Conservation (phyloP, 1,140 invertebrate species). For the Oreohelix idahoensis region DNA sequence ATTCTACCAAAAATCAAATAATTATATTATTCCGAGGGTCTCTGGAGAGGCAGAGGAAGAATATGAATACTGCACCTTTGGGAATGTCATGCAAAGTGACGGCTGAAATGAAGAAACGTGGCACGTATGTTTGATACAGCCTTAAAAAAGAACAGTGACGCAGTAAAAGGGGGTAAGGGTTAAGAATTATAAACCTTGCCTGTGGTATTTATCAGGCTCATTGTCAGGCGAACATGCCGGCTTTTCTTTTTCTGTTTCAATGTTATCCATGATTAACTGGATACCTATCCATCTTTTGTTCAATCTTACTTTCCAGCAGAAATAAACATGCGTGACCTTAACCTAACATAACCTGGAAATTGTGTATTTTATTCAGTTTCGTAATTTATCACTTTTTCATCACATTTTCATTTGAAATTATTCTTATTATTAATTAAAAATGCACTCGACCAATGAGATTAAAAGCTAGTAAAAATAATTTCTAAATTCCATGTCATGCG, state of each 20-base stretch:
- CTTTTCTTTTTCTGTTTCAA: not conserved
- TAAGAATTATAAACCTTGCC: no score
- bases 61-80: no score
- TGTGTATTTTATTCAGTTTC: not conserved
- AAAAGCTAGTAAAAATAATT: not conserved
- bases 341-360: not conserved
- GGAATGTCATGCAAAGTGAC: no score
- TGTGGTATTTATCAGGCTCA: constrained; percentile 12
- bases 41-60: no score
- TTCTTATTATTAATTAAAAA: no score
- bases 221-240: not conserved
- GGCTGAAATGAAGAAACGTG: no score
- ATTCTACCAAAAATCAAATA: no score
- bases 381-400: not conserved
- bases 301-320: not conserved
- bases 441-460: no score
- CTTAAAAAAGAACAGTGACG: no score
- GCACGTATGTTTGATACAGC: no score
- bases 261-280: not conserved
- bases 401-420: not conserved
- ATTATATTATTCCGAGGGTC: no score
- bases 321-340: not conserved
- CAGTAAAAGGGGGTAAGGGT: no score
- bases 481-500: not conserved
- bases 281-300: not conserved